Base-by-base conservation (phyloP, 1,140 invertebrate genomes). In the Glomeris maerens region DNA sequence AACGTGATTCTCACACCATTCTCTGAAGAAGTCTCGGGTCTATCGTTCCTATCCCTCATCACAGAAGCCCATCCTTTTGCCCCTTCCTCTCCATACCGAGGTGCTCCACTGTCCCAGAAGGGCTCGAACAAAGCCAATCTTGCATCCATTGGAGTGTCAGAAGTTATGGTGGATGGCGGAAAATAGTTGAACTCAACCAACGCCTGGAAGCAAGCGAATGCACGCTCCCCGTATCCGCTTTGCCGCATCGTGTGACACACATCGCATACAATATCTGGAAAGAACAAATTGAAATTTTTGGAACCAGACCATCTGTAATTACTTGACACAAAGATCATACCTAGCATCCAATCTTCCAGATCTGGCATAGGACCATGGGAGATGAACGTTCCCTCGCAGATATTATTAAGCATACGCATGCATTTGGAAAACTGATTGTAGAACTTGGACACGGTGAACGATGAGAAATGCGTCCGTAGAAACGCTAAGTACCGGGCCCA, bases 171-270 rank as follows among this genome's bases (percentile, higher is more conserved):
- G 17, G 45, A 5, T 5, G 71, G 69, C 23, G 58, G 56, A 52
- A 66, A 71, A 13, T 71, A 57, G 56, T 73, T 74, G 49, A 71
- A 67, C 52, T 74, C 72, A 21, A 74, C 57, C 31, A 68, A 41
- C 26, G 70, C 69, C 56, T 74, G 72, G 53, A 62, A 72, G 17
- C 62, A 57, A 1, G 66, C 68, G 13, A 73, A 49, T 13, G 70
- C 66, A 55, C 63, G 66, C 57, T 74, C 72, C n/a, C 58, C 62
- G 55, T 65, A 61, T n/a, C 71, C 72, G 40, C 56, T 50, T 47
- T 68, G 64, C 23, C 63, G 57, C 27, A 72, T 57, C 50, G 70
- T 63, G 28, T 55, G 54, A 54, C 65, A 67, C 41, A 66, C 63
- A 49, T 69, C 28, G 25, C 44, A 39, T 17, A 41, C 10, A 45